These are phyloP conservation scores for Ellobium chinense DNA, from an alignment of 2,888 invertebrate species.

Conservation along the genomic window DNA sequence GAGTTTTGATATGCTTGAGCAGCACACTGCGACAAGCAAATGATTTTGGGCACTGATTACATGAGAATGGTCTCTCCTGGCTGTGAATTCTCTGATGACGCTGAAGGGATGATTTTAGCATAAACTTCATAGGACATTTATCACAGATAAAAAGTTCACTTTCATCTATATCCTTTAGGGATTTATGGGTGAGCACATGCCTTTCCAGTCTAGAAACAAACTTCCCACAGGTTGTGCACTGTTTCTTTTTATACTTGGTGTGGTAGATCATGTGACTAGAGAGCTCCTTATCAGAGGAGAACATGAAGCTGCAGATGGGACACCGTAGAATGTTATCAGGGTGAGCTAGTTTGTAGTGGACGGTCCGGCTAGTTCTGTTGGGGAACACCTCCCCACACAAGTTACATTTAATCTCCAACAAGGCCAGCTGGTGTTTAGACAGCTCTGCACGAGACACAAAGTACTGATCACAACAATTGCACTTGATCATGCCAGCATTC, in stretches of 20 bases:
- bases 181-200: not conserved
- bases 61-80: not conserved
- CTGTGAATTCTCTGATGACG: not conserved
- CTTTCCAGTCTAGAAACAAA: not conserved
- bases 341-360: conserved; percentile 5
- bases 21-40: not conserved
- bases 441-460: not conserved
- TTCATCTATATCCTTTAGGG: not conserved
- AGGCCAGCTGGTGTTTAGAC: not conserved
- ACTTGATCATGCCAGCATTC: not conserved
- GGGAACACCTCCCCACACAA: conserved; percentile 15
- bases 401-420: not conserved
- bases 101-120: not conserved
- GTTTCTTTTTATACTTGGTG: not conserved
- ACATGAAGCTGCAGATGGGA: not conserved
- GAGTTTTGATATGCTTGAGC: not conserved
- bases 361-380: not conserved
- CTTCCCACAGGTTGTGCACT: conserved; percentile 3
- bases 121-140: conserved; percentile 13
- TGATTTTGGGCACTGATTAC: not conserved
- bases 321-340: not conserved
- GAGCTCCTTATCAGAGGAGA: not conserved
- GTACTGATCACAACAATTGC: conserved; percentile 3
- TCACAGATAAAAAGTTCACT: conserved; percentile 8
- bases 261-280: not conserved